These are phyloP conservation scores for Caracal caracal DNA, from an alignment of 2,113 vertebrate species.

Conservation along the genomic window DNA sequence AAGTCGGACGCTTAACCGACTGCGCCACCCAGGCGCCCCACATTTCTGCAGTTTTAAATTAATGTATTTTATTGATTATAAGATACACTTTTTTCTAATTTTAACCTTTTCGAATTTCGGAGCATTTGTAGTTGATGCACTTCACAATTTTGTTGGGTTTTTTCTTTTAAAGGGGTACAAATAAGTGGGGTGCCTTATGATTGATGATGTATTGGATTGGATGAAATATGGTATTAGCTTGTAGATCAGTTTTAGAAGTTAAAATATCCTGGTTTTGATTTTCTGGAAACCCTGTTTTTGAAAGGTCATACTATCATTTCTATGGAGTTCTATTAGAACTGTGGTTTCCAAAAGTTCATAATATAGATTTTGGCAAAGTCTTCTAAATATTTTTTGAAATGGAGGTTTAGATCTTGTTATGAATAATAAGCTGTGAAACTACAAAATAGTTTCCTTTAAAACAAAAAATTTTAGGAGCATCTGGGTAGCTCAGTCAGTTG, in stretches of 20 bases:
- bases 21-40: too few species aligned
- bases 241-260: background rate
- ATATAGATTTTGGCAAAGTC: background rate
- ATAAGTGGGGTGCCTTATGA: background rate
- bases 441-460: background rate
- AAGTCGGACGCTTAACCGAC: too few species aligned
- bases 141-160: background rate
- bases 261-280: background rate
- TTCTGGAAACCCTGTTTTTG: background rate
- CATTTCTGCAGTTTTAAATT: background rate
- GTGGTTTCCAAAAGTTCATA: background rate
- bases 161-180: background rate
- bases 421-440: background rate
- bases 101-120: background rate
- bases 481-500: too few species aligned
- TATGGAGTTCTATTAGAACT: background rate
- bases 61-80: background rate
- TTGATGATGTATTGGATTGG: background rate
- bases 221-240: background rate
- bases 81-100: background rate
- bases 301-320: background rate
- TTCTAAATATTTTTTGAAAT: background rate
- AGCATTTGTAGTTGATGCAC: background rate
- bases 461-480: background rate
- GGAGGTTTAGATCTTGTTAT: background rate